Conservation (phyloP, 2,113 vertebrate genomes). For the Dunckerocampus dactyliophorus region DNA sequence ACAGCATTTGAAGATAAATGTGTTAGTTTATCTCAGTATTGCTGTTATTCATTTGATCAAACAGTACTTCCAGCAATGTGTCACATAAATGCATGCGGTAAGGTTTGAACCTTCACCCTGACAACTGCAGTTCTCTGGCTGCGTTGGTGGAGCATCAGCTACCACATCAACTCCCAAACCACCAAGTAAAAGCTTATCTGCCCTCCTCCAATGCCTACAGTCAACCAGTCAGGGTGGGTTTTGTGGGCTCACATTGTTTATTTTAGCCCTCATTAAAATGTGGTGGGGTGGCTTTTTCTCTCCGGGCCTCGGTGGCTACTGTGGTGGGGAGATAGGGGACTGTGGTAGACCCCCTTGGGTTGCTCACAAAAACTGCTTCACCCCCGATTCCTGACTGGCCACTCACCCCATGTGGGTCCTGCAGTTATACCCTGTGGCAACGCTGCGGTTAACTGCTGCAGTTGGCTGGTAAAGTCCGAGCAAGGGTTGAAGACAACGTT, state of each 20-base stretch:
- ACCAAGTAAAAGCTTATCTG: slow-evolving; percentile 49
- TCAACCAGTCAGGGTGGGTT: slow-evolving; percentile 60
- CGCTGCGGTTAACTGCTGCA: slow-evolving; percentile 59
- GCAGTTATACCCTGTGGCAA: slow-evolving; percentile 61
- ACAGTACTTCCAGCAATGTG: not conserved
- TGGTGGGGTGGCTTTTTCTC: slow-evolving; percentile 62
- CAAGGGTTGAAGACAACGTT: slow-evolving; percentile 31
- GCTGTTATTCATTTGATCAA: not conserved
- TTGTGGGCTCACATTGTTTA: slow-evolving; percentile 66
- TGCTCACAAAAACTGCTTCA: slow-evolving; percentile 52
- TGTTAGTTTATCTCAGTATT: not conserved
- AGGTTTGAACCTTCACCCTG: slow-evolving; percentile 4
- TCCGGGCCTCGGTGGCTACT: slow-evolving; percentile 58
- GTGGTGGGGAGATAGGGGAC: slow-evolving; percentile 61
- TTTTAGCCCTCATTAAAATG: slow-evolving; percentile 68
- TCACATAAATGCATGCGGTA: slow-evolving; percentile 2
- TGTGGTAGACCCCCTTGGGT: slow-evolving; percentile 64
- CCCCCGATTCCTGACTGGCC: slow-evolving; percentile 36
- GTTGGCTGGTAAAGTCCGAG: slow-evolving; percentile 52
- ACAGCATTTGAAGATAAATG: no score
- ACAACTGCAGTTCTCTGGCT: slow-evolving; percentile 1
- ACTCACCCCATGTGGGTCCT: slow-evolving; percentile 54
- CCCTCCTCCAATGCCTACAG: slow-evolving; percentile 43
- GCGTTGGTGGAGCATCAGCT: slow-evolving; percentile 24
- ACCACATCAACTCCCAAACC: slow-evolving; percentile 36